Evolutionary conservation across 2,888 invertebrate species (phyloP).

Genomic region (Elmis aenea): DNA sequence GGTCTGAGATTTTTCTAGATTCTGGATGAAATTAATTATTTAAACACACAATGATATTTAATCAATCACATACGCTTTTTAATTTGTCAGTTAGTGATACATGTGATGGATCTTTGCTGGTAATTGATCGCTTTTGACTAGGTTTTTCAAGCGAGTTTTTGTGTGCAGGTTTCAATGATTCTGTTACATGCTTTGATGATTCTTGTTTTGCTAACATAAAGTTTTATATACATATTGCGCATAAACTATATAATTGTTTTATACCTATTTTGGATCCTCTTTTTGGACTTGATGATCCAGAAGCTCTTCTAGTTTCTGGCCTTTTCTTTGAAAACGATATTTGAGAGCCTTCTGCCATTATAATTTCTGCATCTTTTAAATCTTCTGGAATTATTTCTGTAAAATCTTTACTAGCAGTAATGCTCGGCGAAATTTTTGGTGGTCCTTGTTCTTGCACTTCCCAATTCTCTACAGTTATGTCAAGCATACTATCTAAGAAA

Average conservation of each 20-base stretch:
- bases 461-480: slow-evolving; percentile 24
- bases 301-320: not conserved
- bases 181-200: too few relatives aligned
- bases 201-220: too few relatives aligned
- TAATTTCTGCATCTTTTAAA: slow-evolving; percentile 10
- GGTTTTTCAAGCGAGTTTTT: too few relatives aligned
- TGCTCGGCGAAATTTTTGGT: slow-evolving; percentile 1
- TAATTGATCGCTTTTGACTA: too few relatives aligned
- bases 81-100: too few relatives aligned
- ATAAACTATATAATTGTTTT: too few relatives aligned
- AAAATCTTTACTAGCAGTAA: slow-evolving; percentile 14
- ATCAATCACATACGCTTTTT: not conserved
- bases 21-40: slow-evolving; percentile 1
- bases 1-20: not conserved
- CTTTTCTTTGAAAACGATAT: slow-evolving; percentile 14
- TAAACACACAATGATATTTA: not conserved
- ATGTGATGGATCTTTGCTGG: too few relatives aligned
- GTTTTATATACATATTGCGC: too few relatives aligned
- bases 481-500: slow-evolving; percentile 29
- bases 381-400: slow-evolving; percentile 20
- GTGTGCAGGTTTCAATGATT: too few relatives aligned
- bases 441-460: not conserved
- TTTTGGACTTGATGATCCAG: not conserved
- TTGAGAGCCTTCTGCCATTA: slow-evolving; percentile 16
- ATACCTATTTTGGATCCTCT: not conserved